These are phyloP conservation scores for Busseola fusca DNA, from an alignment of 2,888 invertebrate genomes.

Conservation along the genomic window DNA sequence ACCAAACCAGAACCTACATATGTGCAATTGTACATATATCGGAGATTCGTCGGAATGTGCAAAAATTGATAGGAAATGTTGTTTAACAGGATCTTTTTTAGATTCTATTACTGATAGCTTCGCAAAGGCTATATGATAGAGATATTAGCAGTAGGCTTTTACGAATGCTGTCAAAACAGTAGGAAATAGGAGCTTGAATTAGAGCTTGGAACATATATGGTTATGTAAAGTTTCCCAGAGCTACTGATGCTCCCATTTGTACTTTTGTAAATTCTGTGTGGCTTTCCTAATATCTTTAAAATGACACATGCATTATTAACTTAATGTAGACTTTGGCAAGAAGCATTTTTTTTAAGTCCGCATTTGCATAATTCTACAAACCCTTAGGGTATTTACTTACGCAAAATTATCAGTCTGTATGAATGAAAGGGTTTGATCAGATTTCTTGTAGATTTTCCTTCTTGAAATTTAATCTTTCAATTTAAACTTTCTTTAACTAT, in stretches of 20 bases:
- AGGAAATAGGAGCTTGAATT: neutral
- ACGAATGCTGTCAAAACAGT: neutral
- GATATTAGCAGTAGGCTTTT: neutral
- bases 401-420: neutral
- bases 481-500: neutral
- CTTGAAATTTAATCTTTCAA: neutral
- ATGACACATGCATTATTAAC: too few relatives aligned
- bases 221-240: neutral
- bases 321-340: too few relatives aligned
- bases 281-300: too few relatives aligned
- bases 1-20: neutral
- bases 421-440: neutral
- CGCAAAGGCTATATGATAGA: neutral
- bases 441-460: neutral
- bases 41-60: conserved; percentile 9
- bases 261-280: neutral
- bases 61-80: conserved; percentile 7
- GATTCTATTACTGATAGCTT: conserved; percentile 33
- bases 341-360: neutral
- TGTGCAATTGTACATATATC: too few relatives aligned
- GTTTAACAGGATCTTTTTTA: conserved; percentile 19
- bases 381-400: neutral
- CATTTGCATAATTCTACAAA: neutral
- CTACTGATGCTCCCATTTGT: too few relatives aligned
- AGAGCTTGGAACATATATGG: too few relatives aligned